These are phyloP conservation scores for Polydrusus cervinus DNA, from an alignment of 2,888 invertebrate genomes.

Conservation along the genomic window DNA sequence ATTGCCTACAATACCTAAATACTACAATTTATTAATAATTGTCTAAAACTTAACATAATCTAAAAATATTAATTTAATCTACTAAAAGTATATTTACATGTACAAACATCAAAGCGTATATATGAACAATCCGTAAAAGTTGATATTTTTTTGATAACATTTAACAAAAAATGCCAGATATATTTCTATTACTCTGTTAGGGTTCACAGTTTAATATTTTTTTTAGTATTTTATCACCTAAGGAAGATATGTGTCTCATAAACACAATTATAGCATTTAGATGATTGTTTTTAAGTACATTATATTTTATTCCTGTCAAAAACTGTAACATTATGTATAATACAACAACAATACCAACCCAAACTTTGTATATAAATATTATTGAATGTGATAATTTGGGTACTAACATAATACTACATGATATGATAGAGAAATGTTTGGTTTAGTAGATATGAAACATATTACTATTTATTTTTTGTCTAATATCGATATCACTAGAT, in stretches of 20 bases:
- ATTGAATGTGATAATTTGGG: too few relatives aligned
- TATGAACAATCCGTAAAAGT: slow-evolving; percentile 55
- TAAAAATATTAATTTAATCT: slow-evolving; percentile 50
- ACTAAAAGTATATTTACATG: slow-evolving; percentile 54
- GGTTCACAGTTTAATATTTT: slow-evolving; percentile 21
- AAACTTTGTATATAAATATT: too few relatives aligned
- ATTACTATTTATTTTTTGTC: too few relatives aligned
- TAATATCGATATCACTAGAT: neutral
- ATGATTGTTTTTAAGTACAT: slow-evolving; percentile 44
- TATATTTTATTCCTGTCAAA: slow-evolving; percentile 32
- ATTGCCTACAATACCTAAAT: slow-evolving; percentile 50
- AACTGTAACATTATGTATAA: neutral
- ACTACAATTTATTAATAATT: slow-evolving; percentile 45
- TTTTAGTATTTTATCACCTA: slow-evolving; percentile 27
- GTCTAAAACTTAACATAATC: slow-evolving; percentile 60
- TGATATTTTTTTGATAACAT: slow-evolving; percentile 45
- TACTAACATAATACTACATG: too few relatives aligned
- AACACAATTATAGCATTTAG: slow-evolving; percentile 26
- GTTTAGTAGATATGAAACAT: too few relatives aligned
- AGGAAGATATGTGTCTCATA: slow-evolving; percentile 27
- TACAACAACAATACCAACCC: too few relatives aligned
- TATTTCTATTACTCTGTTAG: slow-evolving; percentile 34
- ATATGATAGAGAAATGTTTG: slow-evolving; percentile 1
- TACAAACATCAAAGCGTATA: slow-evolving; percentile 56
- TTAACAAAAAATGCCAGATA: slow-evolving; percentile 39